Base-by-base conservation (phyloP, 2,797 vertebrate species). In the Arctocebus calabarensis region DNA sequence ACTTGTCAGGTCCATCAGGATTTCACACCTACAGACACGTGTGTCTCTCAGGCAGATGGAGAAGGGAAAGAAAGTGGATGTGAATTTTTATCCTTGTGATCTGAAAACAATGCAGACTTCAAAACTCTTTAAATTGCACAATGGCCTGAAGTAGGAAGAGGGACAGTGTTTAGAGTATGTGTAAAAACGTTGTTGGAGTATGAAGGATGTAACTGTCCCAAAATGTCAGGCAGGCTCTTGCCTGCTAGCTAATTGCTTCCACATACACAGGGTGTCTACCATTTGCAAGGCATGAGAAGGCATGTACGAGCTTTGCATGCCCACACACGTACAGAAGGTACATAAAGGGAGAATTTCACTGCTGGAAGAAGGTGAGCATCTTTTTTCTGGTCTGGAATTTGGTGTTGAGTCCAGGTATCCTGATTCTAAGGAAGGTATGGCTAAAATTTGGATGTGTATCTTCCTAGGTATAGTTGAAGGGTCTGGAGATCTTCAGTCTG, bases 241-340 rank as follows among this genome's bases (percentile, higher is more conserved):
- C 77, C 6, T 34, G 25, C 75, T 66, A 55, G 34, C 85, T 66
- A 7, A 43, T 74, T 37, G 75, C 61, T 70, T n/a, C 45, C 7
- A 0, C 2, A 2, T 25, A 66, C 2, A 4, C 5, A 34, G 11
- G 4, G 23, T 8, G 1, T 68, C 87, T 94, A 3, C 77, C n/a
- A 0, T 68, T 81, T 77, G 64, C 61, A 55, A 78, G 37, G 61
- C 55, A 13, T 3, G 2, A 11, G 6, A 17, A 52, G 16, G 34
- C 0, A 0, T 48, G 19, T 43, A 1, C 6, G 0, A 40, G 13
- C 37, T 12, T 45, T 55, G 19, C 27, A 6, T 29, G 9, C 40
- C 77, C 68, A 68, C 48, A 32, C 2, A 0, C 6, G 19, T 32
- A 22, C 1, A 37, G 1, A 25, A 85, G 59, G 20, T 45, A 0